Evolutionary conservation across 37 sponge, comb jelly and placozoan species (phyloP).

Genomic region (Bolinopsis microptera): DNA sequence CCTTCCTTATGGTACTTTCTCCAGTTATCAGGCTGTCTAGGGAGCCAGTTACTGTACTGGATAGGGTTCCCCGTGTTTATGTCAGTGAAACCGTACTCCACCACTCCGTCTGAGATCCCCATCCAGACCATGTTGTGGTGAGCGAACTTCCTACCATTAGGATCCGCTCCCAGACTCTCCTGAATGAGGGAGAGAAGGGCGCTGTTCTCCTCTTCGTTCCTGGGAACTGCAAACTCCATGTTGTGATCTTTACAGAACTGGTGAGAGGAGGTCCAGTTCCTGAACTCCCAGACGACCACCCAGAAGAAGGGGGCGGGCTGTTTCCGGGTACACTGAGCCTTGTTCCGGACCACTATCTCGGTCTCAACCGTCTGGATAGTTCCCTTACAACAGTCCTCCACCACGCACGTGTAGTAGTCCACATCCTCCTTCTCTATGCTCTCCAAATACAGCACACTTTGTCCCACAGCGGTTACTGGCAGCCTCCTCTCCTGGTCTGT

Average conservation of each 20-base stretch:
- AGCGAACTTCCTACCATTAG: constrained; percentile 33
- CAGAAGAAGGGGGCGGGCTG: not conserved
- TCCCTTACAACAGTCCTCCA: constrained; percentile 14
- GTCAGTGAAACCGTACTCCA: constrained; percentile 5
- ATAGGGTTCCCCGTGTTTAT: not conserved
- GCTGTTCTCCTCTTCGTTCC: not conserved
- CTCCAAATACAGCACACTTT: not conserved
- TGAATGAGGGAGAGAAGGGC: not conserved
- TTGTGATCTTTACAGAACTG: not conserved
- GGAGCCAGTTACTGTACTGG: constrained; percentile 26
- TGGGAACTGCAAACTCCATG: constrained; percentile 43
- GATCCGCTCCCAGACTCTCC: not conserved
- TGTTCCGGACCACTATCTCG: not conserved
- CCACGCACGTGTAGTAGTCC: constrained; percentile 13
- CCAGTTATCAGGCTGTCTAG: constrained; percentile 27
- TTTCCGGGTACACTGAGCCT: not conserved
- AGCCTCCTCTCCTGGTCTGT: not conserved
- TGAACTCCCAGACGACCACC: not conserved
- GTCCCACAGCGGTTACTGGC: not conserved
- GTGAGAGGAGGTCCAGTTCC: not conserved
- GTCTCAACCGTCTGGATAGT: constrained; percentile 16
- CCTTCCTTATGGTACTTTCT: not conserved
- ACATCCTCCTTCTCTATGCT: not conserved
- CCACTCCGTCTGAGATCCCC: not conserved
- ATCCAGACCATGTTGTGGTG: constrained; percentile 29